Base-by-base conservation (phyloP, 92 coral and sea anemone species). In the Hydrozoanthus gracilis region DNA sequence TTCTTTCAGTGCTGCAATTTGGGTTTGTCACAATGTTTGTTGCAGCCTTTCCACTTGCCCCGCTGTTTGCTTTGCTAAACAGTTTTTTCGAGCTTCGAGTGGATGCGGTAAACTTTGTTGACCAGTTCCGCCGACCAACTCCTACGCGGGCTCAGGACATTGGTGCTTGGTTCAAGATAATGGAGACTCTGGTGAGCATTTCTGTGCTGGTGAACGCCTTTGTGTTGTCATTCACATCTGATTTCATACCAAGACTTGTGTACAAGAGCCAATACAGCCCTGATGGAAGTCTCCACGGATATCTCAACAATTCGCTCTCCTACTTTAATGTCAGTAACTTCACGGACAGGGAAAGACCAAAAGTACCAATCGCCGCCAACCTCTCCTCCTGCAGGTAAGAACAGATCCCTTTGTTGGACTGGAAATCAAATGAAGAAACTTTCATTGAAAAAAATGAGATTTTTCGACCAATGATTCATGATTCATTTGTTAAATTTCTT, bases 1-100 rank as follows among this genome's bases (percentile, higher is more conserved):
- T 27, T 54, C 20, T 74, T 90, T 7, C 87, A 96, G 98, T 96
- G 12, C 92, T 96, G 10, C 98, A 96, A 89, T 95, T 91, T 78
- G 98, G 98, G 4, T 96, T 96, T 76, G 98, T 96, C 88, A 96
- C 97, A 71, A 96, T 96, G 98, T 96, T 96, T 72, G 98, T 96
- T 6, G 98, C 98, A 2, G 98, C 98, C 64, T 96, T 96, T 61
- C 98, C 98, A n/a, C 89, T 96, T 35, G 98, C 98, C 35, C 98
- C 98, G 9, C 90, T 96, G 75, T 96, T 96, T 84, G 94, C 98
- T 3, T 92, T 96, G 51, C 82, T 92, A 35, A 96, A 96, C 92
- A 91, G 95, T 73, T 90, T 88, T 17, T 55, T 90, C 67, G 98
- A 96, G 87, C 83, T 96, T 4, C 90, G 98, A 0, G 98, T 96